phyloP scores from a whole-genome alignment of 2,797 vertebrate genomes.

The Rhinichthys osculus region DNA sequence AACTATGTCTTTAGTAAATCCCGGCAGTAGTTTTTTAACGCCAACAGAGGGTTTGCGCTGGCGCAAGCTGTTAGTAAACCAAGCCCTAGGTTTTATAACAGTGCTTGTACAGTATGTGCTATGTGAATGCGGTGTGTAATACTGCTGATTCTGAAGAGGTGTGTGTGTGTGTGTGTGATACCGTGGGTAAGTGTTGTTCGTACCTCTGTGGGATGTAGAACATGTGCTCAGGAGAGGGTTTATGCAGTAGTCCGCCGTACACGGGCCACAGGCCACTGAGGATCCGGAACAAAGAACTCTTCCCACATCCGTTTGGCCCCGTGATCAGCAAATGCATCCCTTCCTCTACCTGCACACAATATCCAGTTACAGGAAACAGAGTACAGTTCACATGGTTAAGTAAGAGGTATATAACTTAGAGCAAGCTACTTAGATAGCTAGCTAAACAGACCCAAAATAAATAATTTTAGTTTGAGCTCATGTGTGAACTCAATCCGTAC shows the following conservation, averaged over 20 bases:
- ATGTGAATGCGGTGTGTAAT: neutral
- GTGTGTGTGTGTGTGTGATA: neutral
- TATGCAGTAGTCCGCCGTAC: conserved; percentile 80
- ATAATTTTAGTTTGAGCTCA: neutral
- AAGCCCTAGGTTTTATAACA: neutral
- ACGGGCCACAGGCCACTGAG: conserved; percentile 89
- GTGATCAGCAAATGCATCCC: conserved; percentile 91
- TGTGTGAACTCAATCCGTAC: neutral
- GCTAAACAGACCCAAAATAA: neutral
- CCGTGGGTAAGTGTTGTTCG: conserved; percentile 6
- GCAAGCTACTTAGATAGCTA: neutral
- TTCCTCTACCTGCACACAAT: conserved; percentile 78
- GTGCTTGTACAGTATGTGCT: neutral
- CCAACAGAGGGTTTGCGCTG: no score
- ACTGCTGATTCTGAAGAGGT: neutral
- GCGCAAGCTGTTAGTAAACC: no score
- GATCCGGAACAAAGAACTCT: conserved; percentile 89
- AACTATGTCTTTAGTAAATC: no score
- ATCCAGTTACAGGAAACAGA: neutral
- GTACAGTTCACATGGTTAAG: no score
- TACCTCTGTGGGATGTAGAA: conserved; percentile 91
- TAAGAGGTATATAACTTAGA: neutral
- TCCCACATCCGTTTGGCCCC: conserved; percentile 89
- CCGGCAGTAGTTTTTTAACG: no score
- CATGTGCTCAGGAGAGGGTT: conserved; percentile 84